Evolutionary conservation across 2,888 invertebrate species (phyloP).

Genomic region (Melolontha melolontha): DNA sequence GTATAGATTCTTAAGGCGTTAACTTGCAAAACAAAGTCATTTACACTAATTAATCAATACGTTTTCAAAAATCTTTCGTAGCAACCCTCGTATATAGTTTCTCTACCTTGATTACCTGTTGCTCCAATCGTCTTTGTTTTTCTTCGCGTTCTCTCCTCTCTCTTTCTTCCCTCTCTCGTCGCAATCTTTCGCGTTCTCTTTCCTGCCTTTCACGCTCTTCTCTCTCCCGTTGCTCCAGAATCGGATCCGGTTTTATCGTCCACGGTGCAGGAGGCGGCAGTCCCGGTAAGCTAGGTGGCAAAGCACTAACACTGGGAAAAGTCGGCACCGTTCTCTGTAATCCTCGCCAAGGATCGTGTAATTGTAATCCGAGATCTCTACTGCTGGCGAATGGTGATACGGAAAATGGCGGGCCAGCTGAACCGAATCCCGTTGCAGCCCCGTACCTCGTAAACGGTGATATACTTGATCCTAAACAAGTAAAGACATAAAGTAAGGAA

Average conservation of each 20-base stretch:
- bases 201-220: slow-evolving; percentile 73
- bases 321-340: slow-evolving; percentile 72
- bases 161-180: slow-evolving; percentile 71
- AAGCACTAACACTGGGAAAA: slow-evolving; percentile 67
- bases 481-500: neutral
- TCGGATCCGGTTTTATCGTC: slow-evolving; percentile 76
- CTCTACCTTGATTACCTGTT: slow-evolving; percentile 63
- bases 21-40: no score
- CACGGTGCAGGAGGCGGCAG: slow-evolving; percentile 69
- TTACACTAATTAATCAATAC: no score
- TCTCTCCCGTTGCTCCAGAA: slow-evolving; percentile 73
- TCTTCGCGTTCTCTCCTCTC: slow-evolving; percentile 71
- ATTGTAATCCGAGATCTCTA: slow-evolving; percentile 51
- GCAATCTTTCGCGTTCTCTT: slow-evolving; percentile 69
- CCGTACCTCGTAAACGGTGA: slow-evolving; percentile 87
- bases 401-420: slow-evolving; percentile 60
- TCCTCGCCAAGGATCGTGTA: slow-evolving; percentile 79
- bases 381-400: slow-evolving; percentile 55
- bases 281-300: slow-evolving; percentile 65
- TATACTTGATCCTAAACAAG: slow-evolving; percentile 71
- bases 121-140: slow-evolving; percentile 64
- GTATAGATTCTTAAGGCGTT: no score
- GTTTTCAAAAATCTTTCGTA: no score
- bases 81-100: no score
- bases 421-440: slow-evolving; percentile 64